phyloP scores from a whole-genome alignment of 1,140 invertebrate genomes.

The Berghia stephanieae region DNA sequence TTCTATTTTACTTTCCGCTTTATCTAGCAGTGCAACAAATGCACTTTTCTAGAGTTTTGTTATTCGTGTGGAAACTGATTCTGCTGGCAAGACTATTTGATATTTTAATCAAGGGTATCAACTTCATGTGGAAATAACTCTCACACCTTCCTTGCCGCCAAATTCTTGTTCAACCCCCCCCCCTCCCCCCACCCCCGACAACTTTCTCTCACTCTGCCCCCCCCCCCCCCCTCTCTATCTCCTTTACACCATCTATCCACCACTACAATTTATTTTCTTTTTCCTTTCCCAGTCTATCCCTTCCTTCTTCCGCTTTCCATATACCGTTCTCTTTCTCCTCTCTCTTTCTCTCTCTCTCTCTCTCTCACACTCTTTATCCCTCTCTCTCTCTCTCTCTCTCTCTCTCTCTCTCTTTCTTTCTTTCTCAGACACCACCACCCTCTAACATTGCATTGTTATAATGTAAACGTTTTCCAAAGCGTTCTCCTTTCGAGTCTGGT shows the following conservation, averaged over 20 bases:
- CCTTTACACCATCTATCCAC: background rate
- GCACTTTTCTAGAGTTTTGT: no score
- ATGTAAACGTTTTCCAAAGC: no score
- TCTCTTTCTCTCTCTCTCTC: background rate
- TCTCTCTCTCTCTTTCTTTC: conserved; percentile 1
- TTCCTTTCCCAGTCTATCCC: no score
- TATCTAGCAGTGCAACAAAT: no score
- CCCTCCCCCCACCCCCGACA: background rate
- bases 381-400: no score
- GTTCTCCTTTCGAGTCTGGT: no score
- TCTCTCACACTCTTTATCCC: background rate
- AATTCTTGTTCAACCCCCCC: background rate
- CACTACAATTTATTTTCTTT: no score
- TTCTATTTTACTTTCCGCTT: no score
- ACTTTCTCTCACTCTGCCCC: background rate
- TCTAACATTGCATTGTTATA: background rate
- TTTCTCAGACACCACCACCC: background rate
- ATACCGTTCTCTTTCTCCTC: background rate
- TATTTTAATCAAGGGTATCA: no score
- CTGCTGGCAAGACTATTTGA: no score
- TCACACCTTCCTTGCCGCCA: background rate
- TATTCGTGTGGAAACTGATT: no score
- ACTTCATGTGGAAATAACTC: no score
- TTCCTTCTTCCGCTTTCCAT: background rate
- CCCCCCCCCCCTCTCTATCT: background rate